These are phyloP conservation scores for Amphiprion percula DNA, from an alignment of 2,113 vertebrate genomes.

Conservation along the genomic window DNA sequence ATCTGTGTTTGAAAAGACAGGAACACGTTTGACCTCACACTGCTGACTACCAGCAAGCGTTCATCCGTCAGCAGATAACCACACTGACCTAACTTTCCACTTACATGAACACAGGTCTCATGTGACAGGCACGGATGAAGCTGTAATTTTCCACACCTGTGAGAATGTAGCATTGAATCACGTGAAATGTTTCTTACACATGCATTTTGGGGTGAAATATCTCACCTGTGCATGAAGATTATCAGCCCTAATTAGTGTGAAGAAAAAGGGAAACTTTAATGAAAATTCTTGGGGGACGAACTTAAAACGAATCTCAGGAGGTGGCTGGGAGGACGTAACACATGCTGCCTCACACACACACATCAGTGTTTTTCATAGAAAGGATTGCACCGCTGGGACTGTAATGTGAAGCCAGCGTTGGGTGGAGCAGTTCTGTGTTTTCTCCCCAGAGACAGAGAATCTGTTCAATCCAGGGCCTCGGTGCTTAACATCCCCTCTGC, in stretches of 20 bases:
- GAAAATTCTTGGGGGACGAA: slow-evolving; percentile 8
- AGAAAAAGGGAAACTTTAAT: not conserved
- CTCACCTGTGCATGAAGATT: not conserved
- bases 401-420: not conserved
- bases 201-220: not conserved
- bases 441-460: slow-evolving; percentile 10
- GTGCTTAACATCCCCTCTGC: slow-evolving; percentile 1
- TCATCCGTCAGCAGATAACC: not conserved
- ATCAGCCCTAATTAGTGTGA: not conserved
- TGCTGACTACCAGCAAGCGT: too few relatives aligned
- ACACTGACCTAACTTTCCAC: not conserved
- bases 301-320: slow-evolving; percentile 10
- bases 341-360: slow-evolving; percentile 2
- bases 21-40: not conserved
- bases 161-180: not conserved
- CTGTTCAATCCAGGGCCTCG: not conserved
- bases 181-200: not conserved
- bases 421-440: slow-evolving; percentile 8
- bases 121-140: not conserved
- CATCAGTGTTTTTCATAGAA: slow-evolving; percentile 25
- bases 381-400: slow-evolving; percentile 20
- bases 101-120: not conserved
- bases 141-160: not conserved
- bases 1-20: not conserved
- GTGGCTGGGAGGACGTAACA: not conserved